These are phyloP conservation scores for Poliocrania exsul DNA, from an alignment of 2,797 vertebrate genomes.

Conservation along the genomic window DNA sequence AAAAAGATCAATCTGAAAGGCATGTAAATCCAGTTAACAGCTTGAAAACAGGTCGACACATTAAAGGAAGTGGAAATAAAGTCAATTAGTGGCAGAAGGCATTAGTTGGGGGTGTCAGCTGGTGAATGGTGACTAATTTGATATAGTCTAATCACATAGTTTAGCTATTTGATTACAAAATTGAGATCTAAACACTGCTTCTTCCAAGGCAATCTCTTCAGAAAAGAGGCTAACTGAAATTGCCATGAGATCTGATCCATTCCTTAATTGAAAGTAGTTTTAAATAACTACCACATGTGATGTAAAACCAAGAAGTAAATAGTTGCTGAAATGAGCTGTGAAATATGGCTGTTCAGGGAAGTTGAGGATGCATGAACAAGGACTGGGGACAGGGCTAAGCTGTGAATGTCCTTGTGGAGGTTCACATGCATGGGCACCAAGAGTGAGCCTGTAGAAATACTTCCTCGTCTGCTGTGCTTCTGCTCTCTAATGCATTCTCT, in stretches of 20 bases:
- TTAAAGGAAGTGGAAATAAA: constrained; percentile 61
- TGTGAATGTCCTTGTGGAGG: neutral
- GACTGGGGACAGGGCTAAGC: rapidly evolving
- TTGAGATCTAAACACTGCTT: neutral
- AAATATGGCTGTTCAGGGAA: neutral
- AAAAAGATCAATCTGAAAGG: neutral
- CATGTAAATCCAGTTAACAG: constrained; percentile 49
- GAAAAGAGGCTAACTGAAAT: neutral
- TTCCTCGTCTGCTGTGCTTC: neutral
- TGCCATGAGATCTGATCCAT: neutral
- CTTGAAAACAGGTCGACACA: constrained; percentile 32
- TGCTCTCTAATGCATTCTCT: neutral
- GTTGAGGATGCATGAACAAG: neutral
- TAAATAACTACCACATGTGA: neutral
- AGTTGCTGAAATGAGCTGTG: neutral
- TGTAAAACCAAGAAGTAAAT: neutral
- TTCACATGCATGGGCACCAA: rapidly evolving
- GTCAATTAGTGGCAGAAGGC: constrained; percentile 32
- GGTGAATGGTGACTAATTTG: constrained; percentile 28
- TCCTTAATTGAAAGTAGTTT: constrained; percentile 29
- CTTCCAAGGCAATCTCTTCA: neutral
- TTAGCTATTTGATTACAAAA: constrained; percentile 48
- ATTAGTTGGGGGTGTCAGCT: constrained; percentile 42
- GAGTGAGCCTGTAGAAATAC: neutral
- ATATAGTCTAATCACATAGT: constrained; percentile 32